These are phyloP conservation scores for Chelidonichthys spinosus DNA, from an alignment of 2,797 vertebrate species.

Conservation along the genomic window DNA sequence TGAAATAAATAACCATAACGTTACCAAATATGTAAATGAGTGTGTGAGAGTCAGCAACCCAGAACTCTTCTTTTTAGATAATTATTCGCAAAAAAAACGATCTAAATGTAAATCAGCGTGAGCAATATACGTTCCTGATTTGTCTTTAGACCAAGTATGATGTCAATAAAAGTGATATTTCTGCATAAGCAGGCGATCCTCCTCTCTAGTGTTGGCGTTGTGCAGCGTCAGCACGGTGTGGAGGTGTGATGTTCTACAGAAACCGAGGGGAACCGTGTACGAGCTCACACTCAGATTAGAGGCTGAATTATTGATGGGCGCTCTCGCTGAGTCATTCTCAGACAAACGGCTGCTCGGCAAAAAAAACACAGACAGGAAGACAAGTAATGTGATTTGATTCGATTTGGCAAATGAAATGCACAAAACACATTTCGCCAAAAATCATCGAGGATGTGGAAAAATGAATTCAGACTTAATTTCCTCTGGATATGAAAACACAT, in stretches of 20 bases:
- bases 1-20: too few species aligned
- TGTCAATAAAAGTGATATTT: neutral
- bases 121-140: neutral
- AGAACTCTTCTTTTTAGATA: too few species aligned
- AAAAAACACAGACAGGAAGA: conserved; percentile 6
- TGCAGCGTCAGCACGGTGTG: conserved; percentile 22
- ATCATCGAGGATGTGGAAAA: neutral
- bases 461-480: neutral
- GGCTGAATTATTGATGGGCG: conserved; percentile 79
- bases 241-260: neutral
- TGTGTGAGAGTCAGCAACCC: too few species aligned
- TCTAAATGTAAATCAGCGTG: neutral
- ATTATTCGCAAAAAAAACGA: too few species aligned
- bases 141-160: neutral
- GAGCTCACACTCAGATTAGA: conserved; percentile 72
- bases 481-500: neutral
- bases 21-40: too few species aligned
- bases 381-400: neutral
- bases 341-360: conserved; percentile 14
- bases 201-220: conserved; percentile 25
- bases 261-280: too few species aligned
- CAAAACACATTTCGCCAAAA: neutral
- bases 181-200: neutral
- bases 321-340: conserved; percentile 61
- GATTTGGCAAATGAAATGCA: conserved; percentile 12